These are phyloP conservation scores for Sebastes minor DNA, from an alignment of 2,797 vertebrate genomes.

Conservation along the genomic window DNA sequence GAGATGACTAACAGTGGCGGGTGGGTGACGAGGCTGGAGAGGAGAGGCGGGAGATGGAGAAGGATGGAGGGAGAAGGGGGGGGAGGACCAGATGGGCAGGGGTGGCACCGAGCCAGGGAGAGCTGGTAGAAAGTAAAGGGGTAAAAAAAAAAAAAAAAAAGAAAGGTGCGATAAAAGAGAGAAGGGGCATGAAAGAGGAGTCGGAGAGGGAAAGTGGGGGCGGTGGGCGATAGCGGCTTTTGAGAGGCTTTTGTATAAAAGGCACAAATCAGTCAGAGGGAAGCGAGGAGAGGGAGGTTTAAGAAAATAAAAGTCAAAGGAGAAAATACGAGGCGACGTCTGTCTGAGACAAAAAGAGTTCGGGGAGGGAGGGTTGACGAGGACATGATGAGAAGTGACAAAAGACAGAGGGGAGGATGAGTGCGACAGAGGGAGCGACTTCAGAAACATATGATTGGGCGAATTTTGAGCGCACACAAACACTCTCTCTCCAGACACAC, in stretches of 20 bases:
- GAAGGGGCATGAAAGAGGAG: conserved; percentile 12
- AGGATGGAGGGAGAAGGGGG: conserved; percentile 11
- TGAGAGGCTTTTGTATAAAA: background rate
- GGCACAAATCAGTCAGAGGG: conserved; percentile 12
- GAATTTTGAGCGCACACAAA: conserved; percentile 5
- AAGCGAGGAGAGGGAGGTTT: background rate
- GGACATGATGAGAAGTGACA: conserved; percentile 40
- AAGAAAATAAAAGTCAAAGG: conserved; percentile 11
- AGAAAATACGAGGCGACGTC: conserved; percentile 1
- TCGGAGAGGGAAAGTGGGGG: background rate
- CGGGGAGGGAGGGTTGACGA: conserved; percentile 8
- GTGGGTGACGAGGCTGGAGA: conserved; percentile 27
- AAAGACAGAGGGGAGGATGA: conserved; percentile 44
- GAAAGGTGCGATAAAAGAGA: conserved; percentile 20
- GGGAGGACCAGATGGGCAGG: conserved; percentile 62
- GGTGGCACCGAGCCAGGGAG: conserved; percentile 45
- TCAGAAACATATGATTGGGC: conserved; percentile 57
- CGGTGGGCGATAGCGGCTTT: conserved; percentile 7
- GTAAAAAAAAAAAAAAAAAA: background rate
- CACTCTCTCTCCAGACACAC: background rate
- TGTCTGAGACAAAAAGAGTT: background rate
- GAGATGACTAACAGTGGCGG: conserved; percentile 49
- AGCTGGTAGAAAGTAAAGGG: conserved; percentile 35
- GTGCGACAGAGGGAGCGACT: conserved; percentile 43
- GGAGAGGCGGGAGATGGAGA: conserved; percentile 26